These are phyloP conservation scores for Tiaroga cobitis DNA, from an alignment of 2,797 vertebrate genomes.

Conservation along the genomic window DNA sequence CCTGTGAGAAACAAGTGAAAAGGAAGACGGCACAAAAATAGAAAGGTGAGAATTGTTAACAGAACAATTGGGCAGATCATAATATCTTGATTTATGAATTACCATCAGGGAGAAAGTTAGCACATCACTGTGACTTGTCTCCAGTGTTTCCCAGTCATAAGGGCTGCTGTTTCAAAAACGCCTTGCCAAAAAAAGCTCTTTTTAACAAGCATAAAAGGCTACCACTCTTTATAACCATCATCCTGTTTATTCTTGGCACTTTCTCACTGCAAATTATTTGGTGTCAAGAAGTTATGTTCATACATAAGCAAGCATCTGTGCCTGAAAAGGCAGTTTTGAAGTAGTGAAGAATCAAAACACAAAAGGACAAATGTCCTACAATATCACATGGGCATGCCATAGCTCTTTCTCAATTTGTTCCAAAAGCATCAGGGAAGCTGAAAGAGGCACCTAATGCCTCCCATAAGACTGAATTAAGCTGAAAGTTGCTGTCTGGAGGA, in stretches of 20 bases:
- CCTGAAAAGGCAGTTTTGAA: conserved; percentile 12
- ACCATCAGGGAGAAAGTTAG: background rate
- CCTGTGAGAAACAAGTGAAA: conserved; percentile 68
- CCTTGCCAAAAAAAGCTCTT: conserved; percentile 46
- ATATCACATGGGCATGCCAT: background rate
- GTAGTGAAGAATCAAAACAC: background rate
- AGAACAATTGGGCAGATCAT: background rate
- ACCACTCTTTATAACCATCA: background rate
- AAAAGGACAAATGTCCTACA: background rate
- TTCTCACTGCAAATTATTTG: background rate
- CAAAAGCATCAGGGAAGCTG: conserved; percentile 29
- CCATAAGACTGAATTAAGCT: conserved; percentile 36
- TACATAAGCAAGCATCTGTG: conserved; percentile 21
- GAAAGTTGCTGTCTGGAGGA: conserved; percentile 32
- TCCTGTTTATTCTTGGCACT: background rate
- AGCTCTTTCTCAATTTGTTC: background rate
- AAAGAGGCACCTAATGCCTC: conserved; percentile 18
- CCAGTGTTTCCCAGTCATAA: conserved; percentile 55
- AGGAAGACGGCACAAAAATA: conserved; percentile 7
- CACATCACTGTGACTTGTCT: conserved; percentile 48
- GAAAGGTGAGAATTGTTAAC: background rate
- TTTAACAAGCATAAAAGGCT: background rate
- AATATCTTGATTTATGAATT: background rate
- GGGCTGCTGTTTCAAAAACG: conserved; percentile 58
- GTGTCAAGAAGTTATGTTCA: conserved; percentile 4